Conservation (phyloP, 2,888 invertebrate species). For the Norana najaformis region DNA sequence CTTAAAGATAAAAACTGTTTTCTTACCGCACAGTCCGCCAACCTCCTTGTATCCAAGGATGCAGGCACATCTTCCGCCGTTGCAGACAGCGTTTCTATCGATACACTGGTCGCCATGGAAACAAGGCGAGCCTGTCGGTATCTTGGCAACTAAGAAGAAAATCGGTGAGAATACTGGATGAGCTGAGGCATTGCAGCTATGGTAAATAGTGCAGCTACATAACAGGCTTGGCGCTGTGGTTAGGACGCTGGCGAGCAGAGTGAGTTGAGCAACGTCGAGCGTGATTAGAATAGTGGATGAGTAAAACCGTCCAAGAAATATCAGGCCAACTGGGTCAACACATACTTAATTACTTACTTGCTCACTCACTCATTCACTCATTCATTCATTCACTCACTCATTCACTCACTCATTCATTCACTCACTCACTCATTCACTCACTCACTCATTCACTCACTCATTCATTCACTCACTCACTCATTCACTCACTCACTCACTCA, state of each 20-base stretch:
- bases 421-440: too few relatives aligned
- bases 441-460: too few relatives aligned
- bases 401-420: too few relatives aligned
- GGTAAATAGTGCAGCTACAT: neutral
- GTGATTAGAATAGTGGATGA: neutral
- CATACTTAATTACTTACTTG: too few relatives aligned
- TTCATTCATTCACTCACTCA: too few relatives aligned
- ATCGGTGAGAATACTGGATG: neutral
- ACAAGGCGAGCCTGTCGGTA: slow-evolving; percentile 37
- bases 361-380: too few relatives aligned
- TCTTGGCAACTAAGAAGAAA: slow-evolving; percentile 32
- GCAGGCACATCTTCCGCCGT: slow-evolving; percentile 37
- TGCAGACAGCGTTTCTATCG: slow-evolving; percentile 41
- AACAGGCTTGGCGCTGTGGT: neutral
- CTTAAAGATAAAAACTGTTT: neutral
- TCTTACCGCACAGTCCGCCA: slow-evolving; percentile 40
- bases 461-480: too few relatives aligned
- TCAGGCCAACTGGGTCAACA: neutral
- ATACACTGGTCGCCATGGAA: slow-evolving; percentile 38
- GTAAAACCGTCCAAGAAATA: neutral
- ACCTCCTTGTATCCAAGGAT: slow-evolving; percentile 37
- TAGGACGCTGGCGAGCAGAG: neutral
- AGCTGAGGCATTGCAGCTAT: neutral
- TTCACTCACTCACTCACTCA: too few relatives aligned
- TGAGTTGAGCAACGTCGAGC: neutral